These are phyloP conservation scores for Remorina albescens DNA, from an alignment of 2,797 vertebrate genomes.

Conservation along the genomic window DNA sequence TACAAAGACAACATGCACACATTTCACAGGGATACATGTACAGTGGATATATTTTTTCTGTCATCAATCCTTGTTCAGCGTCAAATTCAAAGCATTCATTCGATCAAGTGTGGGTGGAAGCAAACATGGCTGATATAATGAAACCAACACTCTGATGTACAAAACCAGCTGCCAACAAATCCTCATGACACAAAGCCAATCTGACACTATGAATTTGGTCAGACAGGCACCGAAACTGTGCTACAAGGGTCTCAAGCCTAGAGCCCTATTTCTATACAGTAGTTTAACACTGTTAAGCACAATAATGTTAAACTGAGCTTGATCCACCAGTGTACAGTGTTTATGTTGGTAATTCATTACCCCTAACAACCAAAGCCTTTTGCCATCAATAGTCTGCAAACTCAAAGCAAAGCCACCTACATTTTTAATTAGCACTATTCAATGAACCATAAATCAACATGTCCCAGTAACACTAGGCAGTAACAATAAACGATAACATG, in stretches of 20 bases:
- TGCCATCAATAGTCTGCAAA: slow-evolving; percentile 40
- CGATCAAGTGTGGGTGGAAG: slow-evolving; percentile 51
- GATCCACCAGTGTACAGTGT: slow-evolving; percentile 3
- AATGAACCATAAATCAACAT: slow-evolving; percentile 48
- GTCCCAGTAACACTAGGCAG: slow-evolving; percentile 21
- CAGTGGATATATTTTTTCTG: slow-evolving; percentile 1
- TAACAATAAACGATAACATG: neutral
- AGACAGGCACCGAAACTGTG: slow-evolving; percentile 38
- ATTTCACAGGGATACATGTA: neutral
- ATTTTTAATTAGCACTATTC: slow-evolving; percentile 59
- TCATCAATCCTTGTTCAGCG: slow-evolving; percentile 19
- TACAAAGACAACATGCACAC: neutral
- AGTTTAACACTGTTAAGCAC: slow-evolving; percentile 2
- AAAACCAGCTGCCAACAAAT: slow-evolving; percentile 64
- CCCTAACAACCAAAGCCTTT: slow-evolving; percentile 22
- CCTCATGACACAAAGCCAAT: slow-evolving; percentile 60
- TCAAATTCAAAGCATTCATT: slow-evolving; percentile 36
- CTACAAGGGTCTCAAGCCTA: slow-evolving; percentile 20
- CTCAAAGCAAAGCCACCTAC: slow-evolving; percentile 36
- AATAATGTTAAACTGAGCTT: slow-evolving; percentile 2
- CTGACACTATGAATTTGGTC: slow-evolving; percentile 61
- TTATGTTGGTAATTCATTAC: slow-evolving; percentile 31
- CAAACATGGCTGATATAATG: slow-evolving; percentile 54
- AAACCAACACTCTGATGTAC: slow-evolving; percentile 51
- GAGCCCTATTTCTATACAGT: slow-evolving; percentile 16